phyloP scores from a whole-genome alignment of 2,888 invertebrate species.

The Blastobasis adustella region DNA sequence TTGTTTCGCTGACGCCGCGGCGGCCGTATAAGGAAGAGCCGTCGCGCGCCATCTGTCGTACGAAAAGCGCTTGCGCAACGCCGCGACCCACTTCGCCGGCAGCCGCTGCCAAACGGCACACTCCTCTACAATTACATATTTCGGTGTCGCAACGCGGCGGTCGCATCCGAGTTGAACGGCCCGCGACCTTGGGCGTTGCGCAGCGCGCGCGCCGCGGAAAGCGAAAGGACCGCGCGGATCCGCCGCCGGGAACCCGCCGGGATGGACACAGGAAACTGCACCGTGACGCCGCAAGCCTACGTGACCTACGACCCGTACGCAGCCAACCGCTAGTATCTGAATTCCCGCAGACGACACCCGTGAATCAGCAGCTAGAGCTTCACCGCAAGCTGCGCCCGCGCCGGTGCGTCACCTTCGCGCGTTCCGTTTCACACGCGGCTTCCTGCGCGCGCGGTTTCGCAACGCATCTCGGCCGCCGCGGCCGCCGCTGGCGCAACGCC shows the following conservation, averaged over 20 bases:
- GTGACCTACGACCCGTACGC: conserved; percentile 44
- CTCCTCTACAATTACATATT: conserved; percentile 73
- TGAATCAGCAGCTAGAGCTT: conserved; percentile 5
- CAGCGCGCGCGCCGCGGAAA: conserved; percentile 60
- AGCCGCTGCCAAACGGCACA: conserved; percentile 69
- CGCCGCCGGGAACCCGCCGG: conserved; percentile 43
- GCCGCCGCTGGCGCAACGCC: conserved; percentile 34
- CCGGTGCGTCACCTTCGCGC: conserved; percentile 47
- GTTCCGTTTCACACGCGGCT: conserved; percentile 45
- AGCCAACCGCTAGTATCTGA: conserved; percentile 2
- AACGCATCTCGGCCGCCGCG: conserved; percentile 31
- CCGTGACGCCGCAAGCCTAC: conserved; percentile 35
- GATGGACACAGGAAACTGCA: conserved; percentile 23
- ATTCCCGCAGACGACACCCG: background rate
- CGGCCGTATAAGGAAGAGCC: conserved; percentile 61
- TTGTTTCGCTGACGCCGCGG: conserved; percentile 23
- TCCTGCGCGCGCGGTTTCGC: conserved; percentile 45
- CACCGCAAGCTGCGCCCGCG: background rate
- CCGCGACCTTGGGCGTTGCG: conserved; percentile 70
- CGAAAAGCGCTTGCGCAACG: conserved; percentile 58
- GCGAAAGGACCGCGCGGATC: conserved; percentile 54
- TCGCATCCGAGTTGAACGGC: conserved; percentile 75
- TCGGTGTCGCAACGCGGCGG: conserved; percentile 68
- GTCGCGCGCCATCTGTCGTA: conserved; percentile 64
- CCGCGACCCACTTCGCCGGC: conserved; percentile 62